Evolutionary conservation across 2,797 vertebrate species (phyloP), one percentile per base, ranked within the genome.

Genomic region (Xenentodon cancila): DNA sequence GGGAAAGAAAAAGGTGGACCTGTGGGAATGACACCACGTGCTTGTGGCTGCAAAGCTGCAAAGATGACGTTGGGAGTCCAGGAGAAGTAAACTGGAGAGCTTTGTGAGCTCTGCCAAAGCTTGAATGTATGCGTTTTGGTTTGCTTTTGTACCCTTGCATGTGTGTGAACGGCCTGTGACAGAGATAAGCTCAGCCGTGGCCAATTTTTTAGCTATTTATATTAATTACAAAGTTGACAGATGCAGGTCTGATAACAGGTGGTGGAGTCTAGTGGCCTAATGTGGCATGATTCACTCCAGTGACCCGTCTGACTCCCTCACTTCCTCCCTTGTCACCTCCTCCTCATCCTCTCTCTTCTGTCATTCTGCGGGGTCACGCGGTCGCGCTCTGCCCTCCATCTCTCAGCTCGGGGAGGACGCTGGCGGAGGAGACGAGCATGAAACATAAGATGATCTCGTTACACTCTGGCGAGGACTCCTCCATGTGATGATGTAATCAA

Each of bases 401-500:
- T 56, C 45, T 81, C 76, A 71, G 44, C 59, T 21, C n/a, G 15
- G 32, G 44, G 4, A 15, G 1, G n/a, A n/a, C n/a, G n/a, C n/a
- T 2, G 40, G 51, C 15, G 4, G 40, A 54, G 65, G 70, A 76
- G 79, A 66, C 69, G 70, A 54, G 77, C 40, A 34, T 64, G 84
- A 89, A 87, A 87, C 71, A 25, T 66, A 56, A 88, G 79, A 78
- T 42, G 63, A 16, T n/a, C 37, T n/a, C 20, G 19, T 59, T 45
- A 21, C 27, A 43, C 61, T 55, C 30, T 5, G 4, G 58, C 20
- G 11, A 75, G 50, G 71, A 19, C 64, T 74, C 69, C 51, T 56
- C 66, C 46, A 77, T 77, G 81, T 72, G 76, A 84, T 61, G 86
- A 81, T 80, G 76, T 78, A 85, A 87, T 90, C 75, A 77, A 85